Evolutionary conservation across 23 tunicate species (phyloP).

Genomic region (Trididemnum miniatum): DNA sequence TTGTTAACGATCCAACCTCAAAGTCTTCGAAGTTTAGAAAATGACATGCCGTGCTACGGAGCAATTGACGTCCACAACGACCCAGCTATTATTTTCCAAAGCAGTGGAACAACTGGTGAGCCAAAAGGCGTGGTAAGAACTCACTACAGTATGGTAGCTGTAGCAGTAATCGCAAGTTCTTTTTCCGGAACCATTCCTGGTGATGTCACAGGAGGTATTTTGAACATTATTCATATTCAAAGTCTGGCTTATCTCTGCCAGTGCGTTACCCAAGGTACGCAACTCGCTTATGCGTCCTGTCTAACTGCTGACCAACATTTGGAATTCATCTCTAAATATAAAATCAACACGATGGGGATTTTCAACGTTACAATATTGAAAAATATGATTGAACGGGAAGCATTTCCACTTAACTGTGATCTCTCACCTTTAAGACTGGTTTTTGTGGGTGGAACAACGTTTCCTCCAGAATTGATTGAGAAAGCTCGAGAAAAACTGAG

Average conservation of each 20-base stretch:
- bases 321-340: not conserved
- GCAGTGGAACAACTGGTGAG: slow-evolving; percentile 31
- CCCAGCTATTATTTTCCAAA: slow-evolving; percentile 11
- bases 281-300: not conserved
- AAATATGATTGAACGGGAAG: not conserved
- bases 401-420: not conserved
- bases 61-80: slow-evolving; percentile 15
- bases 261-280: not conserved
- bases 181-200: not conserved
- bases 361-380: not conserved
- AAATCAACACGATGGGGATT: not conserved
- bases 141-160: not conserved
- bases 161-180: not conserved
- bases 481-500: not conserved
- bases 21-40: not conserved
- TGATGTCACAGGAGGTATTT: not conserved
- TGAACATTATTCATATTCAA: not conserved
- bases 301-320: not conserved
- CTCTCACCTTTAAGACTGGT: not conserved
- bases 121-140: slow-evolving; percentile 26
- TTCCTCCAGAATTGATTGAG: not conserved
- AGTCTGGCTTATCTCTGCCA: not conserved
- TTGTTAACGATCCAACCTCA: not conserved
- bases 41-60: not conserved
- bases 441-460: slow-evolving; percentile 9